Evolutionary conservation across 2,113 vertebrate genomes (phyloP).

Genomic region (Calidris pygmaea): DNA sequence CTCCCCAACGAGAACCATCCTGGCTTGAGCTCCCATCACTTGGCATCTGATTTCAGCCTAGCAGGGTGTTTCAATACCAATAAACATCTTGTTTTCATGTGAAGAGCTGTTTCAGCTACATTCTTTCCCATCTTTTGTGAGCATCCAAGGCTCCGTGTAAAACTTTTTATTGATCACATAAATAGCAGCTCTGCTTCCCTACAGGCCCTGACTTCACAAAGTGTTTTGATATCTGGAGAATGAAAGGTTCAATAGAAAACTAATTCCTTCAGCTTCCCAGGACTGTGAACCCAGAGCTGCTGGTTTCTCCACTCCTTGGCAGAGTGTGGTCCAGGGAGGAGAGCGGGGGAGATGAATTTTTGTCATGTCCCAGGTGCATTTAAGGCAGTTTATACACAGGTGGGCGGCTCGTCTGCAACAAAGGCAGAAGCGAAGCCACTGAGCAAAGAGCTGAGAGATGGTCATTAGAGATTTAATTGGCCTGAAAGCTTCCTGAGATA

Average conservation of each 20-base stretch:
- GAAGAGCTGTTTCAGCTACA: conserved; percentile 43
- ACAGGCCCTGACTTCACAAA: background rate
- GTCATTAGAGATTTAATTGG: conserved; percentile 23
- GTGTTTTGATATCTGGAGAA: conserved; percentile 29
- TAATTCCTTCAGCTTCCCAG: background rate
- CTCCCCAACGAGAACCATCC: background rate
- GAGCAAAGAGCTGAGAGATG: background rate
- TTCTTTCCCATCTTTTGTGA: conserved; percentile 49
- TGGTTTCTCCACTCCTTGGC: background rate
- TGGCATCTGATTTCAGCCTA: conserved; percentile 53
- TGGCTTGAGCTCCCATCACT: background rate
- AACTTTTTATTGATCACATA: conserved; percentile 65
- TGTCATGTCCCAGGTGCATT: background rate
- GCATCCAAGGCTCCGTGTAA: conserved; percentile 46
- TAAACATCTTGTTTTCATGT: conserved; percentile 62
- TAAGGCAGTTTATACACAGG: background rate
- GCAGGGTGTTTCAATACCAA: conserved; percentile 53
- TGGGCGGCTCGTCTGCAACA: background rate
- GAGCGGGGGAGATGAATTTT: background rate
- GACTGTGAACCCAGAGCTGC: background rate
- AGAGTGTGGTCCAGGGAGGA: background rate
- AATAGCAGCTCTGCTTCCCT: conserved; percentile 50
- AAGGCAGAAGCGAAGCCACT: background rate
- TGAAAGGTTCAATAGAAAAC: conserved; percentile 36
- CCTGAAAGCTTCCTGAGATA: background rate